A percentile compares a stretch with the other conserved stretches of the same genome.
These are phyloP conservation scores for Elaphurus davidianus DNA, from an alignment of 2,113 vertebrate genomes.

Conservation along the genomic window DNA sequence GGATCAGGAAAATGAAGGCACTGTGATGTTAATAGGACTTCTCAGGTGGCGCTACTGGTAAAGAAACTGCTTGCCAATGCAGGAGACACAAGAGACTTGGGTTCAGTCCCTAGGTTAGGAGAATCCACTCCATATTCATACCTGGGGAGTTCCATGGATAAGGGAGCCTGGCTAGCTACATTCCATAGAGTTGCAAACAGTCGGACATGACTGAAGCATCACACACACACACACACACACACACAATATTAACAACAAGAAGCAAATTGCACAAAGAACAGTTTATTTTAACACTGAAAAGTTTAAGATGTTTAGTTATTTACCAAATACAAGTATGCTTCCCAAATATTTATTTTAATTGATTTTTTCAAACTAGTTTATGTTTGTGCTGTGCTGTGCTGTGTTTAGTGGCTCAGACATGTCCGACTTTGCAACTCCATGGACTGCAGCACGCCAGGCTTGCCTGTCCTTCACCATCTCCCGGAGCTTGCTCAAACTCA, in stretches of 20 bases:
- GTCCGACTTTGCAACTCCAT: background rate
- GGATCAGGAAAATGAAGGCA: background rate
- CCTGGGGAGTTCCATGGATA: background rate
- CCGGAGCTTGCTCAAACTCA: background rate
- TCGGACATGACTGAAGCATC: background rate
- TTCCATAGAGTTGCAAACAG: background rate
- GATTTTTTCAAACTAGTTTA: background rate
- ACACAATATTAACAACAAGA: background rate
- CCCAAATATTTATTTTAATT: background rate
- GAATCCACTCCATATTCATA: background rate
- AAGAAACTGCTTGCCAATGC: background rate
- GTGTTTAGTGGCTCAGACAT: background rate
- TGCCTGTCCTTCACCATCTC: background rate
- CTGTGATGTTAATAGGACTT: background rate
- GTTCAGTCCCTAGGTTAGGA: background rate
- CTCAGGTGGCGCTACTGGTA: background rate
- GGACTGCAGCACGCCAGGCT: background rate
- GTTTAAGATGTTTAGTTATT: background rate
- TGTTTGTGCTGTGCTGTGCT: background rate
- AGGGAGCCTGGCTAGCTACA: background rate
- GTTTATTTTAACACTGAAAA: slow-evolving; percentile 20
- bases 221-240: background rate
- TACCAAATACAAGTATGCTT: background rate
- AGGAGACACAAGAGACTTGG: background rate
- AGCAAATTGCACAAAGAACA: background rate